Conservation (phyloP, 1,140 invertebrate species). For the Gerris buenoi region DNA sequence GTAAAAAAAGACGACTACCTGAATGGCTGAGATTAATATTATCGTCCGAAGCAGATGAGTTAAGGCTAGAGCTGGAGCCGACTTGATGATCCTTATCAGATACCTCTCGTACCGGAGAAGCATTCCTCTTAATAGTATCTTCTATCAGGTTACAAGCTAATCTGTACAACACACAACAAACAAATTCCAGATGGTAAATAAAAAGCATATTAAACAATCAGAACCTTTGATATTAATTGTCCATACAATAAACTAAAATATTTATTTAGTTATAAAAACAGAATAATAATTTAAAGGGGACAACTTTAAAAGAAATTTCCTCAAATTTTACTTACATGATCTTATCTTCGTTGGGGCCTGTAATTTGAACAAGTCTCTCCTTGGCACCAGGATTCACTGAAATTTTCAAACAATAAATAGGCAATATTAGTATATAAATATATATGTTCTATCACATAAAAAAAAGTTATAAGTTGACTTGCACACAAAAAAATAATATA, state of each 20-base stretch:
- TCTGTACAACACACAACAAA: slow-evolving; percentile 32
- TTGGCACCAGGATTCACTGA: slow-evolving; percentile 78
- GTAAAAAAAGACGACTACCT: slow-evolving; percentile 3
- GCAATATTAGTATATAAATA: too few relatives aligned
- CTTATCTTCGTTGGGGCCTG: slow-evolving; percentile 76
- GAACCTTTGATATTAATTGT: too few relatives aligned
- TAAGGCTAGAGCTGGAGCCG: slow-evolving; percentile 47
- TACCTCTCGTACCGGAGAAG: slow-evolving; percentile 53
- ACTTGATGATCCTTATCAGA: slow-evolving; percentile 39
- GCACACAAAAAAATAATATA: too few relatives aligned
- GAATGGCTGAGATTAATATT: slow-evolving; percentile 22
- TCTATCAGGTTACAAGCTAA: slow-evolving; percentile 81
- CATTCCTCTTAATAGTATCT: slow-evolving; percentile 80
- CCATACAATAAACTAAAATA: too few relatives aligned
- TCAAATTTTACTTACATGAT: slow-evolving; percentile 58
- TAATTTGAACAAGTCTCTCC: slow-evolving; percentile 83
- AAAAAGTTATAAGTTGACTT: too few relatives aligned
- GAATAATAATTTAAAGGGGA: too few relatives aligned
- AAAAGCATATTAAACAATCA: too few relatives aligned
- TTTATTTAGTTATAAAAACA: too few relatives aligned
- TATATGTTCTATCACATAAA: too few relatives aligned
- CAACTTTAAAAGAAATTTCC: too few relatives aligned
- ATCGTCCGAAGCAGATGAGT: slow-evolving; percentile 60
- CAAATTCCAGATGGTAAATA: too few relatives aligned
- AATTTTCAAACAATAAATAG: slow-evolving; percentile 30